Evolutionary conservation across 2,888 invertebrate species (phyloP).

Genomic region (Koerneria pararmatus): DNA sequence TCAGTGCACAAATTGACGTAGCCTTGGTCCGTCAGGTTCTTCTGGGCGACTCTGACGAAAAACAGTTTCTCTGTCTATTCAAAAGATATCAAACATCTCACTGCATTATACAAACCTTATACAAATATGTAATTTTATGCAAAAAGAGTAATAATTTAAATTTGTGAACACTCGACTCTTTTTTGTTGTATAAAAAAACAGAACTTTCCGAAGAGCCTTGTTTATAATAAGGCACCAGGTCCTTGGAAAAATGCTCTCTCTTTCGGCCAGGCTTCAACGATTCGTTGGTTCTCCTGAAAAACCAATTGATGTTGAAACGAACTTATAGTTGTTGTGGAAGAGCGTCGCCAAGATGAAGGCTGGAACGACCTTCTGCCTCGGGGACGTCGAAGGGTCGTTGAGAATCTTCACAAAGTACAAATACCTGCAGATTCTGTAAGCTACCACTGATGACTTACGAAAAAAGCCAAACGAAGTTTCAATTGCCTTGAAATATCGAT

Average conservation of each 20-base stretch:
- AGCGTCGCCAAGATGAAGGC: conserved; percentile 91
- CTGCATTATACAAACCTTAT: too few species aligned
- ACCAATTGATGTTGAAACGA: conserved; percentile 13
- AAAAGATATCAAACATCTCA: not conserved
- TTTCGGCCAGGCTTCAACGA: too few species aligned
- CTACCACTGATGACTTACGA: too few species aligned
- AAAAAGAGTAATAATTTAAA: too few species aligned
- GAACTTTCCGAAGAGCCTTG: too few species aligned
- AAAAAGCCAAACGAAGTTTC: too few species aligned
- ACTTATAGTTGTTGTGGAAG: conserved; percentile 73
- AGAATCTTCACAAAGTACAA: conserved; percentile 77
- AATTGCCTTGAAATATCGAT: too few species aligned
- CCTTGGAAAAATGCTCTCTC: too few species aligned
- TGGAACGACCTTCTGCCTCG: conserved; percentile 82
- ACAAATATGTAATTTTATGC: too few species aligned
- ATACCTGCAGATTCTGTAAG: conserved; percentile 34
- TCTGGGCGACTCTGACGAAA: conserved; percentile 61
- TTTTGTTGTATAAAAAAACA: too few species aligned
- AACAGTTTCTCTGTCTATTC: not conserved
- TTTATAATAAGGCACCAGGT: too few species aligned
- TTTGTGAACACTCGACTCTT: too few species aligned
- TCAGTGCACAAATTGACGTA: conserved; percentile 87
- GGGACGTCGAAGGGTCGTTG: conserved; percentile 79
- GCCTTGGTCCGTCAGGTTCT: conserved; percentile 76
- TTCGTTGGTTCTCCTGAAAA: conserved; percentile 17